Conservation (phyloP, 1,140 invertebrate genomes). For the Vanessa atalanta region DNA sequence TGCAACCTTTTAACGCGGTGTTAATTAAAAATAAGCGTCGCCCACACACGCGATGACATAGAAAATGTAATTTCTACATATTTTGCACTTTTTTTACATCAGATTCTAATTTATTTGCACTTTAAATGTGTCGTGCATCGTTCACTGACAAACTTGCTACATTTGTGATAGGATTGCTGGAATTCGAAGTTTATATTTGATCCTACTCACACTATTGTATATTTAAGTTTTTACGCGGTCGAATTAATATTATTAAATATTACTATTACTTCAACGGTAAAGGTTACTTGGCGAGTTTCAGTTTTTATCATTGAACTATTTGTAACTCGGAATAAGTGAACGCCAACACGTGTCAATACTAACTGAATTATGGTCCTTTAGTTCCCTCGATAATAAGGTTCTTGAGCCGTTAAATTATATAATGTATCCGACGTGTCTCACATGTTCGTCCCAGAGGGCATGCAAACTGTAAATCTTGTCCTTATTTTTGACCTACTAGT, state of each 20-base stretch:
- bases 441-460: not conserved
- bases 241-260: too few relatives aligned
- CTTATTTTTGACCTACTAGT: not conserved
- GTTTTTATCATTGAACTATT: too few relatives aligned
- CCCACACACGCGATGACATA: not conserved
- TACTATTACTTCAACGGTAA: too few relatives aligned
- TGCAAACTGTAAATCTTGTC: not conserved
- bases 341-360: not conserved
- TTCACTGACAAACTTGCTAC: too few relatives aligned
- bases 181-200: too few relatives aligned
- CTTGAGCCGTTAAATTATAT: constrained; percentile 8
- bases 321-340: not conserved
- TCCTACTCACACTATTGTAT: too few relatives aligned
- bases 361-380: constrained; percentile 13
- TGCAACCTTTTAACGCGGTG: not conserved
- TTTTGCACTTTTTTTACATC: not conserved
- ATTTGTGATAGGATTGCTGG: too few relatives aligned
- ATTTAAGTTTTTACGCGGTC: too few relatives aligned
- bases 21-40: constrained; percentile 10
- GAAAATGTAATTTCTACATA: not conserved
- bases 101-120: too few relatives aligned
- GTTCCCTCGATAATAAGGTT: constrained; percentile 17
- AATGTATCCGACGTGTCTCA: constrained; percentile 7
- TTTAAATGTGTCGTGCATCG: too few relatives aligned
- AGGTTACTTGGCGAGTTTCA: too few relatives aligned